Evolutionary conservation across 2,888 invertebrate genomes (phyloP), one percentile per base, ranked within the genome.

Genomic region (Neria commutata): DNA sequence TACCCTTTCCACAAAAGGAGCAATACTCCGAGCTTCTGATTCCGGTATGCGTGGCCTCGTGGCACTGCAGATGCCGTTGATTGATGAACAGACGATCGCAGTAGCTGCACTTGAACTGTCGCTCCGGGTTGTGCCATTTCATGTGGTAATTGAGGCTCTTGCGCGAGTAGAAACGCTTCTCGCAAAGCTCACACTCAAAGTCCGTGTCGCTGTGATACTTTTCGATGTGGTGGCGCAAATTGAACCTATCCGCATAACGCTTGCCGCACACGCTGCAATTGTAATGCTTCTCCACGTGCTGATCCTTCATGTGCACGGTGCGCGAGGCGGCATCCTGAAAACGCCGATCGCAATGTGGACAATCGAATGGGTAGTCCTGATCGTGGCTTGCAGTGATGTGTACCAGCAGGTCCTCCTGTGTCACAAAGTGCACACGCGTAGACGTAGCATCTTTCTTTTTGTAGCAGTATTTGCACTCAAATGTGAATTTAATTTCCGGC

Each of bases 101-200:
- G 33, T 75, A 70, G 2, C 66, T 65, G 17, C 77, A 77, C 45
- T 74, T 71, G 8, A 77, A 58, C 57, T 76, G 76, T 2, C 71
- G 68, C 21, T 74, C 70, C 17, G 77, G 77, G 54, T 72, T 74
- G 49, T 77, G 77, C 77, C 77, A 77, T 51, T 74, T 77, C 71
- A 73, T 77, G 56, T 77, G 77, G 51, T 77, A 76, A 37, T 72
- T 77, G 2, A 78, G 63, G 42, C 79, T 78, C 55, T 78, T 77
- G 6, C 74, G 70, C 3, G 79, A 74, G 26, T 75, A 73, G 60
- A 77, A 77, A n/a, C 75, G 76, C 46, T 78, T 78, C 19, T 70
- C 78, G 25, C 77, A 77, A 45, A 70, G 55, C 1, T 56, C 64
- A 59, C 77, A 77, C 57, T 76, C 78, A 23, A 75, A 77, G 61